phyloP scores from a whole-genome alignment of 64 coral and sea anemone species.

The Pocillopora verrucosa region DNA sequence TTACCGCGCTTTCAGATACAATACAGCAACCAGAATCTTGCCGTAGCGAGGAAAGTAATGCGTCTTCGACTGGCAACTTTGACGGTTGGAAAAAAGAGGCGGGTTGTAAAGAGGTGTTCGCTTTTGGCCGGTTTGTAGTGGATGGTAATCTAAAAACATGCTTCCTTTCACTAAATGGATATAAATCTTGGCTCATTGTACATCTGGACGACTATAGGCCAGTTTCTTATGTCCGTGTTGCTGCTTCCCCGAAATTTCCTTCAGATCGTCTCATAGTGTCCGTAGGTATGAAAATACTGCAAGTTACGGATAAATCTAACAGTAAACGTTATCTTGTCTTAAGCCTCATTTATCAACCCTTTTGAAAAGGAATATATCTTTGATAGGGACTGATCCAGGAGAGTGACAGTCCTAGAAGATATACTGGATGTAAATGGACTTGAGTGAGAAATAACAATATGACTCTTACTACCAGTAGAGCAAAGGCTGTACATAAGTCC shows the following conservation, averaged over 20 bases:
- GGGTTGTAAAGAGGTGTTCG: neutral
- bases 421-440: too few relatives aligned
- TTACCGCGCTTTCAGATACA: neutral
- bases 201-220: neutral
- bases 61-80: neutral
- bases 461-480: too few relatives aligned
- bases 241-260: neutral
- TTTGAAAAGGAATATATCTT: too few relatives aligned
- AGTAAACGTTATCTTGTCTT: too few relatives aligned
- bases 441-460: too few relatives aligned
- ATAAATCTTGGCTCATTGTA: neutral
- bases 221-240: neutral
- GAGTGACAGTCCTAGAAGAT: too few relatives aligned
- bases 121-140: neutral
- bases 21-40: slow-evolving; percentile 2
- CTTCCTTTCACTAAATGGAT: neutral
- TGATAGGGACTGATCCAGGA: too few relatives aligned
- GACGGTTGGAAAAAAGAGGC: neutral
- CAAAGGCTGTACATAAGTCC: too few relatives aligned
- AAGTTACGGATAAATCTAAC: too few relatives aligned
- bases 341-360: too few relatives aligned
- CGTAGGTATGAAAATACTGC: neutral
- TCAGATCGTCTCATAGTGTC: neutral
- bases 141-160: neutral
- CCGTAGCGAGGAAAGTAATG: neutral